Base-by-base conservation (phyloP, 2,797 vertebrate species). In the Alosa sapidissima region DNA sequence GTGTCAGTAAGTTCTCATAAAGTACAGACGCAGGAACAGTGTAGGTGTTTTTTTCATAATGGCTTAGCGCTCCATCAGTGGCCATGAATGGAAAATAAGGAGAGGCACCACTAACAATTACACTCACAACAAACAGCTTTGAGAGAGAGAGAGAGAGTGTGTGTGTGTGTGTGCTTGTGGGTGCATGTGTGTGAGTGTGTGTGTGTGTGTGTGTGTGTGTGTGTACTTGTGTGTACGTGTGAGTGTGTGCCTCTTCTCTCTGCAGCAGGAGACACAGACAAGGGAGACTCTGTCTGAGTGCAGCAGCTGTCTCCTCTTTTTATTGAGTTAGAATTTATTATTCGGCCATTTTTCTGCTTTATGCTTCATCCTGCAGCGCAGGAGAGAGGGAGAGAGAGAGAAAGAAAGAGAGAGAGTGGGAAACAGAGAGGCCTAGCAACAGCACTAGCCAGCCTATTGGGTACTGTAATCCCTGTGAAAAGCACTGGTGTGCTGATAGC, bases 311-410 rank as follows among this genome's bases (percentile, higher is more conserved):
- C 93, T 93, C 91, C 91, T 88, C 83, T 90, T 92, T 72, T 94
- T 94, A 95, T 94, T 92, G 93, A 94, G 93, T 94, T 95, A 93
- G 92, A 95, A 94, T 95, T 93, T 94, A 94, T 94, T 93, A 94
- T 94, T 95, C 91, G 90, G 92, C 91, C 93, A 95, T 94, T 94
- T 94, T 94, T 94, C 93, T 92, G 90, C 91, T 92, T 93, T 93
- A 93, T 93, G 91, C 54, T 68, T 78, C 16, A 72, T 93, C 90
- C 91, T 93, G 90, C 91, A 88, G 93, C 92, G 93, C 24, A 72
- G 55, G 55, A 91, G 90, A 82, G 88, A 85, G 92, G 88, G 90
- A 75, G 84, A 89, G 91, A 86, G 88, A 84, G 90, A 89, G 90
- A 82, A 81, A 62, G 58, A 62, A 21, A 62, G 58, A n/a, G 58